phyloP scores from a whole-genome alignment of 1,140 invertebrate species.

The Drosophila guanche region DNA sequence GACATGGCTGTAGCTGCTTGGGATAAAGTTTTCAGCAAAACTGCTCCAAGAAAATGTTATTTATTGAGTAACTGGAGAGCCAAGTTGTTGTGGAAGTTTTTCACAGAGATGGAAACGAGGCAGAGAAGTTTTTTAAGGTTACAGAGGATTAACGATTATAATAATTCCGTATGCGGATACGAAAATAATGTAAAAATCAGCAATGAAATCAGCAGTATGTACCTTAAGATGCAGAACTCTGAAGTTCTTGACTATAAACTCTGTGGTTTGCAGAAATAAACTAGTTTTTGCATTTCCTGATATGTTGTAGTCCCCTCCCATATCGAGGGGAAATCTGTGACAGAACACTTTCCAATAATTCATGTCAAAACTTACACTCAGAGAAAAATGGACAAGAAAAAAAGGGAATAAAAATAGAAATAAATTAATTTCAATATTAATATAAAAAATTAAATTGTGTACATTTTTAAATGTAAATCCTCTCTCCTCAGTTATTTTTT shows the following conservation, averaged over 20 bases:
- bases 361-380: conserved; percentile 49
- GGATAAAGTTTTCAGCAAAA: conserved; percentile 23
- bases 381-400: conserved; percentile 12
- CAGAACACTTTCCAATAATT: conserved; percentile 74
- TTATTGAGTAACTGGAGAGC: conserved; percentile 34
- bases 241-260: not conserved
- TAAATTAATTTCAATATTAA: too few relatives aligned
- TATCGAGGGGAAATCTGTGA: conserved; percentile 51
- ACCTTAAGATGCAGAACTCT: too few relatives aligned
- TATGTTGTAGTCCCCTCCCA: conserved; percentile 1
- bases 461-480: too few relatives aligned
- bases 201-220: too few relatives aligned
- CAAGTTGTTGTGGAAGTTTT: conserved; percentile 4
- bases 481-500: too few relatives aligned
- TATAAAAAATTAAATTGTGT: too few relatives aligned
- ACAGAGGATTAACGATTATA: too few relatives aligned
- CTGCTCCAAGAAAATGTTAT: conserved; percentile 21
- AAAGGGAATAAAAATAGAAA: conserved; percentile 16
- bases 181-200: not conserved
- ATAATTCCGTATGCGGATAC: not conserved
- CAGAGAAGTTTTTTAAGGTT: too few relatives aligned
- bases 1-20: conserved; percentile 9
- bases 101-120: not conserved
- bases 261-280: too few relatives aligned
- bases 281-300: conserved; percentile 17